Percentiles rank a stretch among this genome's conserved stretches.
These are phyloP conservation scores for Lasioglossum baleicum DNA, from an alignment of 1,140 invertebrate species.

Conservation along the genomic window DNA sequence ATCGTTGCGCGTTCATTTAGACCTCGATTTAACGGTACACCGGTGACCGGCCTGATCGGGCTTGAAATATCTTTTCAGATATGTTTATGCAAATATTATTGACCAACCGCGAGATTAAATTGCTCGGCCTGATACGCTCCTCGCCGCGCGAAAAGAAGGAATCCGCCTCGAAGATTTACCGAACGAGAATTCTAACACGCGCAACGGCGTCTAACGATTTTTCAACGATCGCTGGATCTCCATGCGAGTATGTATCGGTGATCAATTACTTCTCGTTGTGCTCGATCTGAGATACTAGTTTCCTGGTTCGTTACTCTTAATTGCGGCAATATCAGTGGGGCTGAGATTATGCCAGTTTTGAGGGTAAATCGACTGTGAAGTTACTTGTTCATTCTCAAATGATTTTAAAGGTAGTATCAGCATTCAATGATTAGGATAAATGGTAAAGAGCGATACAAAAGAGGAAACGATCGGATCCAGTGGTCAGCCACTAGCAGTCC, in stretches of 20 bases:
- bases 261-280: background rate
- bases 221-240: no score
- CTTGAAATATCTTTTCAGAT: background rate
- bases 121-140: background rate
- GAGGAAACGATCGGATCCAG: background rate
- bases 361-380: no score
- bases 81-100: constrained; percentile 6
- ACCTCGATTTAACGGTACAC: background rate
- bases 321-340: no score
- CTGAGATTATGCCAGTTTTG: no score
- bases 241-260: no score
- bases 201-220: no score
- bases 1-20: background rate
- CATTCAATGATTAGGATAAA: no score
- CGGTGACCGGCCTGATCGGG: background rate
- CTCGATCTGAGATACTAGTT: background rate
- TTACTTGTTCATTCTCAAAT: no score
- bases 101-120: background rate
- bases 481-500: background rate
- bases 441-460: no score
- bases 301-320: background rate
- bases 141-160: background rate
- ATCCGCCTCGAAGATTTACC: background rate
- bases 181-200: background rate
- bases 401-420: no score